Percentiles rank a stretch among this genome's conserved stretches.
Evolutionary conservation across 53 echinoderm and acorn worm genomes (phyloP).

Genomic region (Pentamera pediparva): DNA sequence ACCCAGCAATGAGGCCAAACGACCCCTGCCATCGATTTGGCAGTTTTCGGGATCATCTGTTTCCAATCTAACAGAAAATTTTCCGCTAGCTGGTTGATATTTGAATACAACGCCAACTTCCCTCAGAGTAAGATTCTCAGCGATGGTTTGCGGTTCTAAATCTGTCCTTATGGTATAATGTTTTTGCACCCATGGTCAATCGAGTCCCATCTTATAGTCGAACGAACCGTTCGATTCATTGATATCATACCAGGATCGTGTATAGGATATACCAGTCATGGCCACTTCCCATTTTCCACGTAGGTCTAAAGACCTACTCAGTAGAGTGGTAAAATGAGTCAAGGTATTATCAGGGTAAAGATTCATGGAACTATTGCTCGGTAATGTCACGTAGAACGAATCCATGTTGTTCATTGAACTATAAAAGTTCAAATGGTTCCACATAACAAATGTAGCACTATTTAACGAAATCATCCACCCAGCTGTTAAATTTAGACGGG

Average conservation of each 20-base stretch:
- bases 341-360: constrained; percentile 1
- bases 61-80: neutral
- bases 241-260: constrained; percentile 12
- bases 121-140: no score
- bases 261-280: neutral
- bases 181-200: no score
- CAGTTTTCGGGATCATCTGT: neutral
- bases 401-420: no score
- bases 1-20: neutral
- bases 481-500: constrained; percentile 42
- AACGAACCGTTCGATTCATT: neutral
- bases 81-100: neutral
- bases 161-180: no score
- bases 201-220: neutral
- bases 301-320: neutral
- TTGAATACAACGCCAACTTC: no score
- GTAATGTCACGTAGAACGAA: neutral
- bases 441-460: no score
- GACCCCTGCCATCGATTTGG: no score
- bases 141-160: no score
- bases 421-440: no score
- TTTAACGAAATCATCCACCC: constrained; percentile 27
- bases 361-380: constrained; percentile 13
- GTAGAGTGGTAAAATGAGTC: neutral
- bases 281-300: constrained; percentile 7